Evolutionary conservation across 2,113 vertebrate species (phyloP).

Genomic region (Poeciliopsis retropinna): DNA sequence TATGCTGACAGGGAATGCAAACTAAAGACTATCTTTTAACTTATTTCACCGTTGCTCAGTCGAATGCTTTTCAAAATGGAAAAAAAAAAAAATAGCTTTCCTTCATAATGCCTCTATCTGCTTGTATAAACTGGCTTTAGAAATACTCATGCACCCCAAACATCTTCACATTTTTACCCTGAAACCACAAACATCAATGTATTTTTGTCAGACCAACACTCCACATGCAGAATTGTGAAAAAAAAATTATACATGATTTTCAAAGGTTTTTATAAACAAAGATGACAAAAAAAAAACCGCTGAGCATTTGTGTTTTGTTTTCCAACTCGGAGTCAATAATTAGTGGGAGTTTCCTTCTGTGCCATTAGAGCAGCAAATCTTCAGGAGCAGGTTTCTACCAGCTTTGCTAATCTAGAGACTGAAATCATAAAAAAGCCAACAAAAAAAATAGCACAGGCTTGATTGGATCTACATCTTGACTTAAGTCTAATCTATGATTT

Average conservation of each 20-base stretch:
- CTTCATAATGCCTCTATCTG: conserved; percentile 9
- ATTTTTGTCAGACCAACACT: no score
- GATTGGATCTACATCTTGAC: background rate
- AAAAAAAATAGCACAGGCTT: background rate
- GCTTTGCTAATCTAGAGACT: background rate
- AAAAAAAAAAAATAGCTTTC: conserved; percentile 24
- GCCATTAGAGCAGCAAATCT: background rate
- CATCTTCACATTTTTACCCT: background rate
- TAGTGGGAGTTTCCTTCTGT: background rate
- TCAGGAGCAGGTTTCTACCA: background rate
- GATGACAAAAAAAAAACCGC: no score
- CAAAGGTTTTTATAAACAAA: no score
- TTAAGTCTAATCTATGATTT: background rate
- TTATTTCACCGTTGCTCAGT: conserved; percentile 2
- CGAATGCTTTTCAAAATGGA: conserved; percentile 16
- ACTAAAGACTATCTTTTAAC: conserved; percentile 25
- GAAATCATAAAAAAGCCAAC: no score
- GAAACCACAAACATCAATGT: no score
- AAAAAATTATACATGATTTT: no score
- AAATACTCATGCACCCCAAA: background rate
- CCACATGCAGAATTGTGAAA: no score
- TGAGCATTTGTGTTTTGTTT: no score
- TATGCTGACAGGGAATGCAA: conserved; percentile 19
- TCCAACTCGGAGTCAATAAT: background rate
- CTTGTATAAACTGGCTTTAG: conserved; percentile 10